Evolutionary conservation across 2,888 invertebrate species (phyloP), one percentile per base, ranked within the genome.

Genomic region (Loripinus fragilis): DNA sequence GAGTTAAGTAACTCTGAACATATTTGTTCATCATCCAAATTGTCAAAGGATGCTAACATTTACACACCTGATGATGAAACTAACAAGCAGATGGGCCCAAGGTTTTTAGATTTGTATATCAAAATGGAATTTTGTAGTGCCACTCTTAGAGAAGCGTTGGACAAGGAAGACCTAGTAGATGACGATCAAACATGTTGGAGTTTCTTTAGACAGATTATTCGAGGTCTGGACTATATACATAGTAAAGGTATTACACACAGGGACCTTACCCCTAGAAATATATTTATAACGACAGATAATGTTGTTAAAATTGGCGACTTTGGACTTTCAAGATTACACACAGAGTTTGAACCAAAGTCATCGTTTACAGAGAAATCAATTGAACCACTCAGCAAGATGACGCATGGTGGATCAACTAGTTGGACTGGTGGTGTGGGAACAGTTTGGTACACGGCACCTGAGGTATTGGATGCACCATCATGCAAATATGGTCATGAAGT

Each of bases 301-400:
- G 17, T 60, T 60, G 60, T 33, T 10, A 60, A 60, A 60, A 60
- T 60, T 28, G 60, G 60, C 28, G 60, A 60, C n/a, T 60, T 60
- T 60, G 60, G 60, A 33, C 60, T 60, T 30, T 60, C 60, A 10
- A 60, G 60, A 33, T 60, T 30, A 23, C 60, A 60, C 5, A 12
- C 30, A 10, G 52, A 52, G 23, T 2, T n/a, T 20, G 60, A 33
- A 33, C 1, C 33, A 60, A 33, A 60, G 30, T 28, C 23, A 33
- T 5, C 25, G 25, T 3, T 30, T 5, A 20, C 8, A 20, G 30
- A 30, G 10, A 20, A 3, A 8, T 25, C 10, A 25, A 25, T n/a
- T 17, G 52, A 25, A 52, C 5, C 5, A 52, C 52, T 5, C 10
- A 33, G 8, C 7, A 10, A 52, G 10, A 25, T 8, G 10, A 52